Evolutionary conservation across 2,888 invertebrate species (phyloP), one percentile per base, ranked within the genome.

Genomic region (Micoletzkya japonica): DNA sequence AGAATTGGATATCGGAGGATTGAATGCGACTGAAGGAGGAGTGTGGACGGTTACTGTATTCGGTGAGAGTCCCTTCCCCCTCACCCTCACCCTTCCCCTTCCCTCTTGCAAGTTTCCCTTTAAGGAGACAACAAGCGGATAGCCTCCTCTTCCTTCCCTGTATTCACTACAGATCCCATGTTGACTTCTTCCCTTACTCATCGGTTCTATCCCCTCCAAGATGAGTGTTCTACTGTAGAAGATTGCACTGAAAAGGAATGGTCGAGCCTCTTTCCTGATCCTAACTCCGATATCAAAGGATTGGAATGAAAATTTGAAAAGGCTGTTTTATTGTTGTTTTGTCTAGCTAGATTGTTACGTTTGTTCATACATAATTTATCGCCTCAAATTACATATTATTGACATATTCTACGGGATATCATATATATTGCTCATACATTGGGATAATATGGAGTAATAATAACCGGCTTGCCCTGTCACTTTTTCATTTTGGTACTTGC

Each of bases 221-320:
- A 76, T 57, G 63, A 28, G 17, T 79, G 81, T 49, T n/a, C 26
- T 3, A 58, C 70, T 2, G 37, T 36, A 20, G 49, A 70, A 54
- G 68, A 71, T 2, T 79, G 79, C 69, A n/a, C 26, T 3, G 49
- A 72, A 20, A 75, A 71, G 56, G 24, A 70, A 17, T 81, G 81
- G 81, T 77, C 78, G 30, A 74, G 70, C 24, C 50, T 54, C 4
- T 77, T 70, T 70, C 76, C 77, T 10, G 81, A 81, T 70, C 78
- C 79, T 6, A 79, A 79, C 49, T 76, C 77, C 1, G 80, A 80
- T 34, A 80, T 80, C 69, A 32, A 66, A 44, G 73, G 74, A 26
- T 76, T 64, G 26, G 72, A 74, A 68, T 3, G 36, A 2, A 37
- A 57, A 54, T n/a, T n/a, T n/a, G n/a, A 64, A 39, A 49, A 32